phyloP scores from a whole-genome alignment of 2,797 vertebrate genomes.

The Chrosomus eos region DNA sequence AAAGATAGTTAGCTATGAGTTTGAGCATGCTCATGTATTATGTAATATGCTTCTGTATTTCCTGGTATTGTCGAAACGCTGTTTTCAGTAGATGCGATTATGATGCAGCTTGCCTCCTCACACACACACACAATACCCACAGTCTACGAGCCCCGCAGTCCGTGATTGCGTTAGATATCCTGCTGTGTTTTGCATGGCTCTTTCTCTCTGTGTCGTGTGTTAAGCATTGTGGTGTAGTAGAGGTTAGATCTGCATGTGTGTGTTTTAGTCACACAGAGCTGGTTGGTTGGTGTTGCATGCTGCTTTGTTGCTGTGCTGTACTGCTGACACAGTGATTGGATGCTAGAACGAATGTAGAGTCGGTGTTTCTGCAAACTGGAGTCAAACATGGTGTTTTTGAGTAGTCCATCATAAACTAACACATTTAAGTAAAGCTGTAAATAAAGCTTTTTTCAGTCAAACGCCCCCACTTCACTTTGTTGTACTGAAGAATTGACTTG shows the following conservation, averaged over 20 bases:
- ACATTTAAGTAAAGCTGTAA: slow-evolving; percentile 11
- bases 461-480: background rate
- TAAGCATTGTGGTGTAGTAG: slow-evolving; percentile 45
- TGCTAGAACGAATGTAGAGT: background rate
- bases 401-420: background rate
- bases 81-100: slow-evolving; percentile 12
- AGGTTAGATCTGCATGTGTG: slow-evolving; percentile 54
- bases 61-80: background rate
- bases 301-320: slow-evolving; percentile 47
- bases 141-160: slow-evolving; percentile 10
- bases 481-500: background rate
- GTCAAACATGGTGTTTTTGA: background rate
- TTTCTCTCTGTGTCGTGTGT: slow-evolving; percentile 34
- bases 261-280: slow-evolving; percentile 43
- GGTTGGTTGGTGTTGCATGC: slow-evolving; percentile 59
- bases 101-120: slow-evolving; percentile 55
- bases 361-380: background rate
- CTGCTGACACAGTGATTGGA: slow-evolving; percentile 20
- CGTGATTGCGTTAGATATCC: slow-evolving; percentile 47
- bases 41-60: slow-evolving; percentile 16
- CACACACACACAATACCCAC: background rate
- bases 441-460: slow-evolving; percentile 19
- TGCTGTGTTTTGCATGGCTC: slow-evolving; percentile 54
- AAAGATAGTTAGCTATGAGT: background rate
- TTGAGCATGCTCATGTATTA: slow-evolving; percentile 6